A percentile compares a stretch with the other conserved stretches of the same genome.
Evolutionary conservation across 2,113 vertebrate species (phyloP).

Genomic region (Halcyon senegalensis): DNA sequence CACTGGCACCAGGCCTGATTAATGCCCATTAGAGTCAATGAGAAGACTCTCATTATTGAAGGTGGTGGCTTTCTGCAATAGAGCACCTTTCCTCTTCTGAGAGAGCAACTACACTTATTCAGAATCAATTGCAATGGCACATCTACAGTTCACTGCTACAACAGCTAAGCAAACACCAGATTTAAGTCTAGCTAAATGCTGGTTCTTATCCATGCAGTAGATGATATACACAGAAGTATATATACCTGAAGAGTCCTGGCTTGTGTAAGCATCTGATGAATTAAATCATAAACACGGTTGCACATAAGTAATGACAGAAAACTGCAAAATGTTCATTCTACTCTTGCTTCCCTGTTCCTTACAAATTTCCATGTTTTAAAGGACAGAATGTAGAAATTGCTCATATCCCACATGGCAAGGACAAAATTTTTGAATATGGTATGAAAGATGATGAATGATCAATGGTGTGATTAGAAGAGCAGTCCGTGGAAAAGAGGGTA

Average conservation of each 20-base stretch:
- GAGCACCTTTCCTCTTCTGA: neutral
- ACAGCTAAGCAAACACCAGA: neutral
- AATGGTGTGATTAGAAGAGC: neutral
- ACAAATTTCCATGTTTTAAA: neutral
- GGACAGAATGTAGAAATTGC: neutral
- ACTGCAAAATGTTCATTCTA: neutral
- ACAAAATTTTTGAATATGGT: neutral
- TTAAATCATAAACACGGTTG: neutral
- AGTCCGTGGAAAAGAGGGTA: neutral
- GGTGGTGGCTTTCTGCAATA: neutral
- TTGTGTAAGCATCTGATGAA: neutral
- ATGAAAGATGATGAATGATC: neutral
- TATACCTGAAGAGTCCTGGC: neutral
- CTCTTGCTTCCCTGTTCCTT: neutral
- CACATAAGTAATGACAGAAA: neutral
- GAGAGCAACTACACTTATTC: fast-evolving
- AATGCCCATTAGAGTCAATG: neutral
- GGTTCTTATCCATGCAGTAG: fast-evolving
- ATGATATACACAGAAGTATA: neutral
- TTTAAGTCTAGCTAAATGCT: neutral
- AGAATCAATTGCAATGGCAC: fast-evolving
- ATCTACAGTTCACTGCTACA: neutral
- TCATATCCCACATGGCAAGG: neutral
- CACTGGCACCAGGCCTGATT: neutral
- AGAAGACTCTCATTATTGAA: neutral